Evolutionary conservation across 2,113 vertebrate species (phyloP).

Genomic region (Vicugna pacos): DNA sequence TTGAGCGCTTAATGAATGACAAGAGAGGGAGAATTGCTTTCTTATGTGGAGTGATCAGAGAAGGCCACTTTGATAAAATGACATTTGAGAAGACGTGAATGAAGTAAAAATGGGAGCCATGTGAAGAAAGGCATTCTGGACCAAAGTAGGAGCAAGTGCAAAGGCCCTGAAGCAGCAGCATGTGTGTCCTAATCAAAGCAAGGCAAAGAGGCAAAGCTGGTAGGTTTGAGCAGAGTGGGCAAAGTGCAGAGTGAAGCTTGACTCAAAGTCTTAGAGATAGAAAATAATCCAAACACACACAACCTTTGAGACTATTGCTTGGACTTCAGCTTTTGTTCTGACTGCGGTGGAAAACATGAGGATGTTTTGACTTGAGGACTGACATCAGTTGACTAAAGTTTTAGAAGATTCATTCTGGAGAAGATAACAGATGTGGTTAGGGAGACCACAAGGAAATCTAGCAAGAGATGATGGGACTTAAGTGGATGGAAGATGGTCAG

Average conservation of each 20-base stretch:
- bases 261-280: neutral
- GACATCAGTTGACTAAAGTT: neutral
- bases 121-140: neutral
- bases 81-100: neutral
- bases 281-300: neutral
- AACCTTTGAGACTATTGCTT: neutral
- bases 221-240: neutral
- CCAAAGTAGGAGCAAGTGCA: neutral
- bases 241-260: neutral
- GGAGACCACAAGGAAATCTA: neutral
- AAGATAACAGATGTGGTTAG: neutral
- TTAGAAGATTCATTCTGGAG: neutral
- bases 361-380: neutral
- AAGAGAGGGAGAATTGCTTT: neutral
- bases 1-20: neutral
- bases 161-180: neutral
- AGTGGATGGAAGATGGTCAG: neutral
- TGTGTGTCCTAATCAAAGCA: neutral
- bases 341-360: neutral
- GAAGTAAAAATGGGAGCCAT: neutral
- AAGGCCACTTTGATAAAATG: neutral
- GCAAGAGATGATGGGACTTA: neutral
- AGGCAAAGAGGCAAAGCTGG: neutral
- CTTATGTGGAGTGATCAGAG: neutral
- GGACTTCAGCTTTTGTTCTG: neutral